Evolutionary conservation across 92 coral and sea anemone species (phyloP).

Genomic region (Zoanthus sansibaricus): DNA sequence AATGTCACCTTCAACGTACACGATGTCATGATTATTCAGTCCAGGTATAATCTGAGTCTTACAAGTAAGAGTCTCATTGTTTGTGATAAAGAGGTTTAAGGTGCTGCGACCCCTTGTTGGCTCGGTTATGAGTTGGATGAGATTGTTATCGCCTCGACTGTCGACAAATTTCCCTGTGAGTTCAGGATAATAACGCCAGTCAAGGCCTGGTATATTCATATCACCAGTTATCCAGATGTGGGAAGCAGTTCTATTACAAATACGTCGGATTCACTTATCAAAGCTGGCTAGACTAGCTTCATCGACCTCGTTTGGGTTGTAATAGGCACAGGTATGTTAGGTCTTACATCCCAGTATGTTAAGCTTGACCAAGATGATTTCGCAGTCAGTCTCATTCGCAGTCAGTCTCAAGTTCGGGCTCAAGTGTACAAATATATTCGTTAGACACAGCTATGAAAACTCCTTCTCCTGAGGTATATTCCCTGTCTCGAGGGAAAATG

Average conservation of each 20-base stretch:
- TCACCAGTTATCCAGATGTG: slow-evolving; percentile 49
- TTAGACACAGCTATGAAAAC: slow-evolving; percentile 45
- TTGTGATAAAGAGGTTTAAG: slow-evolving; percentile 46
- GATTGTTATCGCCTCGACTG: slow-evolving; percentile 22
- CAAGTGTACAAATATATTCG: slow-evolving; percentile 3
- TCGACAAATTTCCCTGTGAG: slow-evolving; percentile 42
- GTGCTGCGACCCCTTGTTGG: slow-evolving; percentile 46
- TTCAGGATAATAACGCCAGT: slow-evolving; percentile 42
- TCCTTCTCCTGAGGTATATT: slow-evolving; percentile 25
- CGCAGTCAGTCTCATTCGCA: slow-evolving; percentile 43
- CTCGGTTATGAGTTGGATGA: slow-evolving; percentile 36
- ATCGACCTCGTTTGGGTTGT: slow-evolving; percentile 45
- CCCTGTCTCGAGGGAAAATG: slow-evolving; percentile 32
- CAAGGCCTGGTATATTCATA: slow-evolving; percentile 42
- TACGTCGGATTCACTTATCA: slow-evolving; percentile 74
- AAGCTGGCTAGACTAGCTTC: slow-evolving; percentile 37
- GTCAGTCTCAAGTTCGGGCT: slow-evolving; percentile 33
- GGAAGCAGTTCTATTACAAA: slow-evolving; percentile 26
- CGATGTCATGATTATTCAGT: slow-evolving; percentile 34
- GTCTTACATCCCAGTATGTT: slow-evolving; percentile 18
- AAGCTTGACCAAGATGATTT: slow-evolving; percentile 39
- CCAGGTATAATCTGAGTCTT: slow-evolving; percentile 41
- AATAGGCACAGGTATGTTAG: slow-evolving; percentile 14
- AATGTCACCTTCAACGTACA: slow-evolving; percentile 52
- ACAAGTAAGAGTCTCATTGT: slow-evolving; percentile 28